These are phyloP conservation scores for Pangasius sanitwongsei DNA, from an alignment of 2,797 vertebrate genomes.

Conservation along the genomic window DNA sequence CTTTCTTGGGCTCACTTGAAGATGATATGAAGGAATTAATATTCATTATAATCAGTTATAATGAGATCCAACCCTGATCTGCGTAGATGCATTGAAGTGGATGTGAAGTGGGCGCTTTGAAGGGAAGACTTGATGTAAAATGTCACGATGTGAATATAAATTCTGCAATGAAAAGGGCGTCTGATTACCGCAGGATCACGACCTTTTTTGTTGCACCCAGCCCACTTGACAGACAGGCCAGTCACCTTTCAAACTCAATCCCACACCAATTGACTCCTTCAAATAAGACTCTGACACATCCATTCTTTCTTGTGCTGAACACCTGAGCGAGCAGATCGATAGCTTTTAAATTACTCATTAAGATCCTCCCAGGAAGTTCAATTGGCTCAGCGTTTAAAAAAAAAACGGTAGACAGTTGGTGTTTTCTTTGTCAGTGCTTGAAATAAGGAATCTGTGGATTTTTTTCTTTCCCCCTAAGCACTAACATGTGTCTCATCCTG, in stretches of 20 bases:
- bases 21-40: neutral
- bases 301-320: conserved; percentile 43
- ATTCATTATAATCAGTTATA: neutral
- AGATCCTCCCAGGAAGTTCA: conserved; percentile 50
- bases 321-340: conserved; percentile 52
- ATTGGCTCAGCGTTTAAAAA: conserved; percentile 45
- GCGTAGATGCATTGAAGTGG: neutral
- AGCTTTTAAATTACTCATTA: conserved; percentile 59
- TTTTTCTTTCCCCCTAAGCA: conserved; percentile 51
- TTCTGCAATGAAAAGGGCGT: neutral
- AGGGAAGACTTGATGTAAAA: neutral
- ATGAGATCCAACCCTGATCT: neutral
- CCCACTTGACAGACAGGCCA: conserved; percentile 19
- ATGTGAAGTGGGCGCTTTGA: conserved; percentile 3
- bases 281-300: conserved; percentile 39
- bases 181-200: neutral
- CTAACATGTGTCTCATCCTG: conserved; percentile 66
- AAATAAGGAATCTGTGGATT: conserved; percentile 21
- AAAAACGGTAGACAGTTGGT: neutral
- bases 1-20: neutral
- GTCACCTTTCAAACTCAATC: conserved; percentile 39
- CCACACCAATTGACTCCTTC: conserved; percentile 40
- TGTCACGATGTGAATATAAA: neutral
- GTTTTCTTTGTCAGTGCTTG: conserved; percentile 45
- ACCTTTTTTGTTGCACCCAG: neutral